Base-by-base conservation (phyloP, 2,888 invertebrate genomes). In the Apamea anceps region DNA sequence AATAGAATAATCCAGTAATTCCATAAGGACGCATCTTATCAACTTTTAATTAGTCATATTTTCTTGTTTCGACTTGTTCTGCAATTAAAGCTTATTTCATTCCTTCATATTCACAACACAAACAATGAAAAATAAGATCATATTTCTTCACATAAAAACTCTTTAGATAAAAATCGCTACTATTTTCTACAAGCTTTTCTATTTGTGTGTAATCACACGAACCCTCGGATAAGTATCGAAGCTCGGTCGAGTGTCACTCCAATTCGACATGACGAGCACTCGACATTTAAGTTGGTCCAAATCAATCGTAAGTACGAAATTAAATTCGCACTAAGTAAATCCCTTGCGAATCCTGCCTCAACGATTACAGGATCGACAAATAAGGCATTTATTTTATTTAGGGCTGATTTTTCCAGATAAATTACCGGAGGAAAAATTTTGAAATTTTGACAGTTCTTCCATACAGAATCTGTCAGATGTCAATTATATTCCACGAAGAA, bases 291-390 rank as follows among this genome's bases (percentile, higher is more conserved):
- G 87, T 85, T 82, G 67, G 76, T 83, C 74, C 75, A 86, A 88
- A 88, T 88, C 84, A 88, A 88, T 87, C 73, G 72, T 81, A 80
- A 85, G 80, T 79, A 87, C 79, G 74, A 87, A 80, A 85, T 87
- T 86, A 82, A 87, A 87, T 86, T 81, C 80, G 70, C 77, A 80
- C 79, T 80, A 81, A 85, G 80, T n/a, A n/a, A n/a, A n/a, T 67
- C 80, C n/a, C 81, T 74, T 7, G 54, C 51, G 51, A 62, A 66
- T 66, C 63, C 51, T 63, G 84, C 67, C 51, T 65, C 57, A 60
- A 54, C 70, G 63, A 51, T 63, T 80, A 80, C 60, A 75, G 54
- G 66, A 65, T 75, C 18, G 66, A 66, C n/a, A 32, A 28, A 37
- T 79, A 67, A 60, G 13, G 42, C 54, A 68, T 66, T 74, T 74